phyloP scores from a whole-genome alignment of 2,888 invertebrate genomes.

The Lottia scabra region DNA sequence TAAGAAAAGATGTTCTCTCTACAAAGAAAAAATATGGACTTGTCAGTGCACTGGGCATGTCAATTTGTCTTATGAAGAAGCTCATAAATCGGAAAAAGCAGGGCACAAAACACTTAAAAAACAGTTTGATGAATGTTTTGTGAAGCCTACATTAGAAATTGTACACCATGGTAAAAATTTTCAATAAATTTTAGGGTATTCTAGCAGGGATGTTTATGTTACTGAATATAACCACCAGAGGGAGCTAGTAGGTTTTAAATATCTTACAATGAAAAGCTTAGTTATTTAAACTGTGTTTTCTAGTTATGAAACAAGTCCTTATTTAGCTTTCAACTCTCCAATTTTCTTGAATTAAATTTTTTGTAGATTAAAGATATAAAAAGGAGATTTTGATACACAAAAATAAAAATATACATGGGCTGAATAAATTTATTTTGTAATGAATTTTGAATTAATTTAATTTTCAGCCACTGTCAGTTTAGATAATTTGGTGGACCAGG shows the following conservation, averaged over 20 bases:
- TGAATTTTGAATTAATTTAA: background rate
- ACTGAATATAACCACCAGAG: background rate
- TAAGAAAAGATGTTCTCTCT: constrained; percentile 63
- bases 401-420: no score
- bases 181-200: background rate
- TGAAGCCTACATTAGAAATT: constrained; percentile 65
- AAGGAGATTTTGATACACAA: no score
- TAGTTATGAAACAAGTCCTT: no score
- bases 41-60: constrained; percentile 69
- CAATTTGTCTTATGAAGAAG: constrained; percentile 68
- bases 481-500: constrained; percentile 61
- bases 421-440: no score
- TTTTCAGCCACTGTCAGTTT: constrained; percentile 59
- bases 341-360: no score
- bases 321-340: no score
- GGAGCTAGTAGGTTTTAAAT: no score
- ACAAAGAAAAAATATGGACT: constrained; percentile 68
- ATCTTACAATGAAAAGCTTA: no score
- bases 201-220: background rate
- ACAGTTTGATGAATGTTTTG: constrained; percentile 63
- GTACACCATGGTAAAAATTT: constrained; percentile 69
- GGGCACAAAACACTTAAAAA: constrained; percentile 60
- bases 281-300: no score
- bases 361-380: no score
- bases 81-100: constrained; percentile 67